Evolutionary conservation across 2,113 vertebrate species (phyloP), one percentile per base, ranked within the genome.

Genomic region (Leucopternis melanops): DNA sequence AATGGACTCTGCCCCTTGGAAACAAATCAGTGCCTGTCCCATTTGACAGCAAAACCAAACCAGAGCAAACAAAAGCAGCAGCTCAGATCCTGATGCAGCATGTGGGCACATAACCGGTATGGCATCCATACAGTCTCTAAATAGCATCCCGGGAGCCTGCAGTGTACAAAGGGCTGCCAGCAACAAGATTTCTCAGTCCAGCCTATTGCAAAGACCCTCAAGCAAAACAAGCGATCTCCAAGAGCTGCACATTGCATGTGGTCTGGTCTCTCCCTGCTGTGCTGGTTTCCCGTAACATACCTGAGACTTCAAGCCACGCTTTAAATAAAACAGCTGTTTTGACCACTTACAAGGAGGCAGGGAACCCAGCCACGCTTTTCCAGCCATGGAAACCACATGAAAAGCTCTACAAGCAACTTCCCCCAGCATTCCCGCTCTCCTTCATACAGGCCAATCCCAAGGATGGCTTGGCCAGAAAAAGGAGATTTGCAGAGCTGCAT

Each of bases 281-380:
- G 81, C 93, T 94, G 29, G 82, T 88, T 95, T 94, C 88, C 62
- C 2, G 1, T 82, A 87, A 86, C 72, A 58, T 44, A 89, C 90
- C 85, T 92, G 90, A 71, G 82, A 62, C 88, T 83, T 88, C 78
- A 78, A 97, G 72, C 81, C 88, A 71, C 5, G 23, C 62, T 97
- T 95, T 95, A 94, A 97, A 90, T 86, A 94, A 94, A 95, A 86
- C 88, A 95, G 94, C 94, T 95, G 94, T 95, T 96, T 85, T 71
- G 88, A 87, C 86, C 94, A 92, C 96, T 75, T 83, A 63, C 38
- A 83, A 88, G 75, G 71, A 88, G 31, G 66, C 78, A 88, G 62
- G 36, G 63, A 94, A 81, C 58, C 22, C 78, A 93, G 87, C 36
- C 93, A 90, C 13, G 9, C 94, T 97, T 96, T 95, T 86, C 95